A percentile compares a stretch with the other conserved stretches of the same genome.
These are phyloP conservation scores for Melipona quadrifasciata DNA, from an alignment of 1,140 invertebrate genomes.

Conservation along the genomic window DNA sequence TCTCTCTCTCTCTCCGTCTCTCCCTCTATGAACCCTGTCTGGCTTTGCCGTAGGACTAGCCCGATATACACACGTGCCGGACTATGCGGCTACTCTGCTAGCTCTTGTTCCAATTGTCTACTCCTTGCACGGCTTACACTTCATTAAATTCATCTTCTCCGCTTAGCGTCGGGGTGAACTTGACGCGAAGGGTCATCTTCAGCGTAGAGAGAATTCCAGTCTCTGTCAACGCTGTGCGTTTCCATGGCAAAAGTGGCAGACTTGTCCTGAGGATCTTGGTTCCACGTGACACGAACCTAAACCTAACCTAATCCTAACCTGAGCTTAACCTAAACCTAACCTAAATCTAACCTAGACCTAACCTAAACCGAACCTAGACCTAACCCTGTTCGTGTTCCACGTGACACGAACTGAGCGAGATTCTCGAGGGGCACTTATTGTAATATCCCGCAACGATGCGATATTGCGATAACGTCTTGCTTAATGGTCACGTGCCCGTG, in stretches of 20 bases:
- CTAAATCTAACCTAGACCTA: no score
- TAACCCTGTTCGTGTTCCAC: no score
- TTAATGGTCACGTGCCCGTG: slow-evolving; percentile 45
- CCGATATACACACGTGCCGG: background rate
- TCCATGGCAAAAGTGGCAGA: no score
- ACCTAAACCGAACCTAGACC: no score
- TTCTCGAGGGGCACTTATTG: slow-evolving; percentile 59
- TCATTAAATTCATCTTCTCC: background rate
- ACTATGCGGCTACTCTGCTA: background rate
- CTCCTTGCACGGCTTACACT: background rate
- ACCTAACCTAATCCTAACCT: no score
- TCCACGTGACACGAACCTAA: no score
- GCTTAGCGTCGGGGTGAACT: background rate
- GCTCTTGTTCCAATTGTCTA: background rate
- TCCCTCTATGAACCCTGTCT: background rate
- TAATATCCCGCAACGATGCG: slow-evolving; percentile 52
- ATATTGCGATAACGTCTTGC: slow-evolving; percentile 62
- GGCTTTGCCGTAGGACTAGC: background rate
- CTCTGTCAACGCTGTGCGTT: no score
- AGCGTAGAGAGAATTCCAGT: background rate
- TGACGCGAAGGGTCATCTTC: background rate
- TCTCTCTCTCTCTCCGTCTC: background rate
- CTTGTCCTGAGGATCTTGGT: no score
- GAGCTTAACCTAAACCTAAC: no score
- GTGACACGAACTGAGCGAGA: background rate